Base-by-base conservation (phyloP, 2,888 invertebrate genomes). In the Amorpha juglandis region DNA sequence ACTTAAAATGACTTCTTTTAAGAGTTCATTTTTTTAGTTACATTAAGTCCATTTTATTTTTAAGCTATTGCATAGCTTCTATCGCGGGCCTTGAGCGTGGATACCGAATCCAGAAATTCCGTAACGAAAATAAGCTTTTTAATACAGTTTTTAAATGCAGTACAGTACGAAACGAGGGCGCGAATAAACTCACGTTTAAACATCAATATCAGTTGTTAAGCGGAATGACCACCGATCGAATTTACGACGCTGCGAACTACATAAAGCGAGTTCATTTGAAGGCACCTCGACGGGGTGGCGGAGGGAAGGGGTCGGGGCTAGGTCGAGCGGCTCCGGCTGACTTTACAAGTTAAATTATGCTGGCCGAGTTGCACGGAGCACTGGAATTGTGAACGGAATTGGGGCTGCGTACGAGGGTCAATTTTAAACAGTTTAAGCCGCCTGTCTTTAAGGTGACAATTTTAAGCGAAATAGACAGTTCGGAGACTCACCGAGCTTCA, bases 241-340 rank as follows among this genome's bases (percentile, higher is more conserved):
- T 58, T 58, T 58, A 58, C 42, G 19, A 58, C 38, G 42, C 42
- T 58, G 58, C 38, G 42, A 42, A 58, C 42, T 58, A 58, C 12
- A 58, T 58, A 58, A 58, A 58, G 58, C 58, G 19, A 58, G 58
- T 58, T 58, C 58, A 58, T 58, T 58, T 58, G 42, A 35, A 58
- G 58, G 58, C 42, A 19, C 16, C 19, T 11, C 8, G 55, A 14
- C n/a, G 55, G n/a, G 19, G 16, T 16, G n/a, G 16, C 16, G 55
- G 55, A n/a, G 53, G 33, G 14, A 0, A 19, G 12, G 58, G 42
- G 55, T n/a, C 19, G 58, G 38, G 38, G 42, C 38, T 38, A 42
- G 58, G 19, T 58, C 58, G 58, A 58, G 42, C 58, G 58, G 58
- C 58, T 58, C 58, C 58, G 58, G 58, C 58, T 58, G 58, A 42